Base-by-base conservation (phyloP, 2,113 vertebrate genomes). In the Alces alces region DNA sequence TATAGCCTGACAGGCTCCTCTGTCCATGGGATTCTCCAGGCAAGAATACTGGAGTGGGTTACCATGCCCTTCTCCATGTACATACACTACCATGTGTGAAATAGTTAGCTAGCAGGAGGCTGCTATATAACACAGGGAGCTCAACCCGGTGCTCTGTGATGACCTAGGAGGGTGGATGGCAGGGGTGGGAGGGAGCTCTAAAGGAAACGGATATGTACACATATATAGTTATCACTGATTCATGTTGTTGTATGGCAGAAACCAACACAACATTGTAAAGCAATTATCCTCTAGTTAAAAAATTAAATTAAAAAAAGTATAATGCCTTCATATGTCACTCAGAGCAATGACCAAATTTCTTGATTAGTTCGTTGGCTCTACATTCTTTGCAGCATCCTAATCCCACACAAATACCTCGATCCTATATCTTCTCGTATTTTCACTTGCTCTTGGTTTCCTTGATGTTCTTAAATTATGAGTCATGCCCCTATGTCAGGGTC, bases 371-470 rank as follows among this genome's bases (percentile, higher is more conserved):
- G 2, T 9, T 64, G 17, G 27, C 3, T 80, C 9, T 47, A 1
- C 4, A 5, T 66, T 5, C n/a, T 88, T 85, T 58, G 23, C 47
- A 58, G 4, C 84, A 60, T 28, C 61, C 39, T 84, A 33, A 89
- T 27, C 47, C 6, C 12, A 36, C 30, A 52, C 50, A 89, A 58
- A 36, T 14, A 10, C 14, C 13, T 36, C 9, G 21, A 1, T 47
- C 6, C 6, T 60, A 12, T 27, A 92, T 10, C 7, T 58, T 80
- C 7, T 23, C 25, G 82, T 84, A 6, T 2, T 23, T 50, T 50
- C 30, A n/a, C 16, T 89, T 93, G 54, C 17, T 84, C 28, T 91
- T 93, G 36, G 14, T 73, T 28, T 89, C 33, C 21, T 95, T 78
- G 30, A 6, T 95, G 6, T 39, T 76, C 36, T 96, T 78, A 54